A percentile compares a stretch with the other conserved stretches of the same genome.
Conservation (phyloP, 2,797 vertebrate species). For the Hemibagrus guttatus region DNA sequence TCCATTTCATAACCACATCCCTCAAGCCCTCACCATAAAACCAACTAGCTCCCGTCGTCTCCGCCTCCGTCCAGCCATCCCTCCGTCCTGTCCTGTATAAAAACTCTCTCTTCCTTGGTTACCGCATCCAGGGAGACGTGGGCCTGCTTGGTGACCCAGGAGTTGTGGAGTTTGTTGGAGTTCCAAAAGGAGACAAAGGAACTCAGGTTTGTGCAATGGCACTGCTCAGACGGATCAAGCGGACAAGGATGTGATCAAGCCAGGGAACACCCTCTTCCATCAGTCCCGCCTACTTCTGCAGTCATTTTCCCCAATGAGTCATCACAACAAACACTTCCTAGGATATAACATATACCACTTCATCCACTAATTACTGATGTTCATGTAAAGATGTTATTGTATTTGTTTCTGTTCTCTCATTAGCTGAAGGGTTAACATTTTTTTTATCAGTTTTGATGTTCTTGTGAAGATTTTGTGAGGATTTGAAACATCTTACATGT, state of each 20-base stretch:
- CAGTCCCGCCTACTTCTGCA: slow-evolving; percentile 24
- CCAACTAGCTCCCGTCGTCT: slow-evolving; percentile 40
- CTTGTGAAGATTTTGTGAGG: not conserved
- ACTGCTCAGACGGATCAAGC: slow-evolving; percentile 38
- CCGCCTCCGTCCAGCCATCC: slow-evolving; percentile 45
- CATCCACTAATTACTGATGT: not conserved
- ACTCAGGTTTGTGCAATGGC: slow-evolving; percentile 76
- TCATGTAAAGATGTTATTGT: not conserved
- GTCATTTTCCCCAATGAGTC: slow-evolving; percentile 7
- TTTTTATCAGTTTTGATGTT: not conserved
- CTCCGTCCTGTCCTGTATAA: slow-evolving; percentile 55
- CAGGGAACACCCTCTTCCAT: slow-evolving; percentile 12
- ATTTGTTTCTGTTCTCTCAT: not conserved
- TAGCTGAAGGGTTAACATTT: not conserved
- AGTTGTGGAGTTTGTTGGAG: slow-evolving; percentile 85
- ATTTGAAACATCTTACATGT: not conserved
- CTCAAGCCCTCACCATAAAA: slow-evolving; percentile 31
- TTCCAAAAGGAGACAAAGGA: slow-evolving; percentile 89
- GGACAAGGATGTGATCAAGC: slow-evolving; percentile 20
- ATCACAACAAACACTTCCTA: not conserved
- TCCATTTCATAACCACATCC: slow-evolving; percentile 37
- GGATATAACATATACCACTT: not conserved
- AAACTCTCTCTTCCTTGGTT: slow-evolving; percentile 69
- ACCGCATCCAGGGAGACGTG: slow-evolving; percentile 83
- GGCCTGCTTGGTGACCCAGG: slow-evolving; percentile 83